Percentiles rank a stretch among this genome's conserved stretches.
Conservation (phyloP, 1,140 invertebrate species). For the Drosophila asahinai region DNA sequence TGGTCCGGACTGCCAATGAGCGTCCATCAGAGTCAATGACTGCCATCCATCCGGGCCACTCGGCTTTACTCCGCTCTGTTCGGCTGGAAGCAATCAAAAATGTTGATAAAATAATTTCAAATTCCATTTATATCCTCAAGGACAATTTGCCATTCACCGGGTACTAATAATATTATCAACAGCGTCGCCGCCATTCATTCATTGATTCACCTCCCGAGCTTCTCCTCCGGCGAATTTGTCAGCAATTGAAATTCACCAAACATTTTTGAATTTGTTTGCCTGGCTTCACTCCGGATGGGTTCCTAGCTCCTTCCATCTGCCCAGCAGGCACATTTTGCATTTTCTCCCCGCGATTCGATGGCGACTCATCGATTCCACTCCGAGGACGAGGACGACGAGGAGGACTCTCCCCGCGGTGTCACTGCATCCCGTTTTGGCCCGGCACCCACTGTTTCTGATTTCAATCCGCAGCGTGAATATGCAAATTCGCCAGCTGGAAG, state of each 20-base stretch:
- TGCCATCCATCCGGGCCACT: constrained; percentile 24
- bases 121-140: constrained; percentile 83
- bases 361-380: constrained; percentile 42
- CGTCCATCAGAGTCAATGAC: constrained; percentile 55
- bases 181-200: constrained; percentile 31
- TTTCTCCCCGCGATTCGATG: constrained; percentile 33
- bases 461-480: constrained; percentile 82
- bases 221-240: constrained; percentile 67
- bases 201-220: constrained; percentile 28
- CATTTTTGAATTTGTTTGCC: constrained; percentile 83
- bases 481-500: constrained; percentile 65
- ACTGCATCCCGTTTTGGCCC: constrained; percentile 47
- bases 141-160: constrained; percentile 82
- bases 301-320: constrained; percentile 50
- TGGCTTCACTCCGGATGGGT: constrained; percentile 64
- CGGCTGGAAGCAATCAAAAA: constrained; percentile 82
- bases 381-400: constrained; percentile 3
- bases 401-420: constrained; percentile 37
- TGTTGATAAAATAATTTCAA: constrained; percentile 84
- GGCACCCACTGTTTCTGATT: constrained; percentile 79
- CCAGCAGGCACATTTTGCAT: constrained; percentile 81
- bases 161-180: constrained; percentile 81
- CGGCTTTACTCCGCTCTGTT: constrained; percentile 35
- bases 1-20: constrained; percentile 60
- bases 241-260: constrained; percentile 83